Evolutionary conservation across 2,797 vertebrate species (phyloP).

Genomic region (Paguma larvata): DNA sequence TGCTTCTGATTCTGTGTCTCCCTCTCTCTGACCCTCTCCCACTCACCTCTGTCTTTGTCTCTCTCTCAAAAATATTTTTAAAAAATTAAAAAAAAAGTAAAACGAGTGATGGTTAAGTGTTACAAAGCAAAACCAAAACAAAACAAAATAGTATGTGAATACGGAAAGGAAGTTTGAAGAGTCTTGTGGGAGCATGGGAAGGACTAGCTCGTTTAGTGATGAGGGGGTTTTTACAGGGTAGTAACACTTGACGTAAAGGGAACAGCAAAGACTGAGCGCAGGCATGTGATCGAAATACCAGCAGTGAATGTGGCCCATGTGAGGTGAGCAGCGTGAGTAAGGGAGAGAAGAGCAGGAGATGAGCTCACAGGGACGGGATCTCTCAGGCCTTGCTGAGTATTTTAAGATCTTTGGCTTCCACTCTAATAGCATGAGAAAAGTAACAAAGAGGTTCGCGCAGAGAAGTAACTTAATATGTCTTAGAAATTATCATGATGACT

Average conservation of each 20-base stretch:
- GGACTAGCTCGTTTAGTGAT: not conserved
- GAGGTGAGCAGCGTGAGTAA: fast-evolving
- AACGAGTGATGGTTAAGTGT: not conserved
- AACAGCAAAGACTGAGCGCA: not conserved
- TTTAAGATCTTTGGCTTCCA: not conserved
- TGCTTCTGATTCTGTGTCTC: no score
- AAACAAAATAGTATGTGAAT: not conserved
- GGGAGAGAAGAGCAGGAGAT: not conserved
- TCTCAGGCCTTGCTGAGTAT: not conserved
- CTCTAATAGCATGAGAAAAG: not conserved
- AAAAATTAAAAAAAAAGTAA: not conserved
- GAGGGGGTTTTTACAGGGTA: not conserved
- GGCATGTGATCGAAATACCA: not conserved
- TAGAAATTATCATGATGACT: not conserved
- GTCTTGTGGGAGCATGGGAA: not conserved
- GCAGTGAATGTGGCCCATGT: fast-evolving
- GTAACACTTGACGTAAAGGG: not conserved
- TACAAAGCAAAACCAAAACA: not conserved
- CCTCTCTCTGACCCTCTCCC: no score
- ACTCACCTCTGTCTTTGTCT: no score
- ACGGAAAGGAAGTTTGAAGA: not conserved
- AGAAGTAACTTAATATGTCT: not conserved
- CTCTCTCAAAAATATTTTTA: no score
- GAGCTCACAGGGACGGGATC: not conserved
- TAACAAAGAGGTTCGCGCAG: not conserved